Conservation (phyloP, 2,113 vertebrate genomes). For the Capricornis sumatraensis region DNA sequence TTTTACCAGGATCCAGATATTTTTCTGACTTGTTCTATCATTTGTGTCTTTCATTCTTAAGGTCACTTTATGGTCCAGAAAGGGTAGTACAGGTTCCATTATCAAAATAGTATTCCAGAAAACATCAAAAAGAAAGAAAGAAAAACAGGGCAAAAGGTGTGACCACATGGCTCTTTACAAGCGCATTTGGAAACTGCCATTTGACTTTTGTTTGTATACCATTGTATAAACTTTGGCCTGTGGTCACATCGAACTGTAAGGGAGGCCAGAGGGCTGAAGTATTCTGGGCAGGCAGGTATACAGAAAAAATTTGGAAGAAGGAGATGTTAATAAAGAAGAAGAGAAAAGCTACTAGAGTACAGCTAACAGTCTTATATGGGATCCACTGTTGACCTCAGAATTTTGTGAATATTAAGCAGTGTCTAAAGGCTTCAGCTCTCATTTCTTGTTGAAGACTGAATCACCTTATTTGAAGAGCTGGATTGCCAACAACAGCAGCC, state of each 20-base stretch:
- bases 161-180: neutral
- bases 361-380: neutral
- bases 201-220: neutral
- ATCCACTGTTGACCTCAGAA: conserved; percentile 26
- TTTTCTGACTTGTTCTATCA: neutral
- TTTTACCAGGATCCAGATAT: neutral
- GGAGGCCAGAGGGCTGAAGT: neutral
- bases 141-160: neutral
- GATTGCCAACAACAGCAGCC: neutral
- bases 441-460: conserved; percentile 37
- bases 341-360: neutral
- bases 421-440: neutral
- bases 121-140: neutral
- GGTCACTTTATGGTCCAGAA: neutral
- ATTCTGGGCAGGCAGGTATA: neutral
- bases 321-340: neutral
- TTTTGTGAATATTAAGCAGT: conserved; percentile 46
- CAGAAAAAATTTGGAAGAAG: neutral
- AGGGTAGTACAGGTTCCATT: neutral
- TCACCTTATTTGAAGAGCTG: neutral
- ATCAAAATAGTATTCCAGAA: neutral
- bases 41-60: neutral
- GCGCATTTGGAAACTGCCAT: neutral
- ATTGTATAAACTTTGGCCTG: neutral
- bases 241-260: neutral